phyloP scores from a whole-genome alignment of 2,113 vertebrate genomes.

The Rousettus leschenaultii region DNA sequence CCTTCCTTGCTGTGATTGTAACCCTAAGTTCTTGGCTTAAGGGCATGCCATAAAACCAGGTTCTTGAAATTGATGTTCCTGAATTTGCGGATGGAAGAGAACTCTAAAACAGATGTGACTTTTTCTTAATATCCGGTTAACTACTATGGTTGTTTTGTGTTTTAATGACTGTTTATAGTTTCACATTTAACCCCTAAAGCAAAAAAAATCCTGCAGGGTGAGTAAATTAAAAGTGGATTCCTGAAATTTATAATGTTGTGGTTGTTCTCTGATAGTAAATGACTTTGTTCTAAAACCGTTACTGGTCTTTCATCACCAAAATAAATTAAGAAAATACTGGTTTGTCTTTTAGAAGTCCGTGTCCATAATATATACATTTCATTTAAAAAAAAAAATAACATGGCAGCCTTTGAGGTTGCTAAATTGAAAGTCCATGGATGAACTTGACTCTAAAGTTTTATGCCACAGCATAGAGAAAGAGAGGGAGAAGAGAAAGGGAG shows the following conservation, averaged over 20 bases:
- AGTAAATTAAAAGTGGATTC: constrained; percentile 71
- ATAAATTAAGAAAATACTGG: constrained; percentile 24
- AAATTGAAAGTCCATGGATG: background rate
- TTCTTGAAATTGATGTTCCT: constrained; percentile 65
- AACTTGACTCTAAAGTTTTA: background rate
- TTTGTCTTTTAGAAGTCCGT: background rate
- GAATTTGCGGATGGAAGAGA: constrained; percentile 38
- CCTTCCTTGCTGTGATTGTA: constrained; percentile 60
- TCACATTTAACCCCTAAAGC: constrained; percentile 66
- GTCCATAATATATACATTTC: background rate
- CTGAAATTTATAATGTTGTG: constrained; percentile 20
- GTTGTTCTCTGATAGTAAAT: constrained; percentile 6
- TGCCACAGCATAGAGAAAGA: background rate
- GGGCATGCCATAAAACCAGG: constrained; percentile 60
- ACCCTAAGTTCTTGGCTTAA: constrained; percentile 61
- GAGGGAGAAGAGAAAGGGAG: background rate
- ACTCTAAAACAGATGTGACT: constrained; percentile 71
- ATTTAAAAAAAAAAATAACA: background rate
- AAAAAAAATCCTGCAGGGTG: constrained; percentile 59
- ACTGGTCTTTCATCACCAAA: background rate
- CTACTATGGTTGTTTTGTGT: constrained; percentile 59
- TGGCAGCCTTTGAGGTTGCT: background rate
- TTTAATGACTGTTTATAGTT: constrained; percentile 75
- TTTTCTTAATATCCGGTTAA: constrained; percentile 73
- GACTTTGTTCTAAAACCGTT: background rate